Conservation (phyloP, 2,797 vertebrate species). For the Micrastur ruficollis region DNA sequence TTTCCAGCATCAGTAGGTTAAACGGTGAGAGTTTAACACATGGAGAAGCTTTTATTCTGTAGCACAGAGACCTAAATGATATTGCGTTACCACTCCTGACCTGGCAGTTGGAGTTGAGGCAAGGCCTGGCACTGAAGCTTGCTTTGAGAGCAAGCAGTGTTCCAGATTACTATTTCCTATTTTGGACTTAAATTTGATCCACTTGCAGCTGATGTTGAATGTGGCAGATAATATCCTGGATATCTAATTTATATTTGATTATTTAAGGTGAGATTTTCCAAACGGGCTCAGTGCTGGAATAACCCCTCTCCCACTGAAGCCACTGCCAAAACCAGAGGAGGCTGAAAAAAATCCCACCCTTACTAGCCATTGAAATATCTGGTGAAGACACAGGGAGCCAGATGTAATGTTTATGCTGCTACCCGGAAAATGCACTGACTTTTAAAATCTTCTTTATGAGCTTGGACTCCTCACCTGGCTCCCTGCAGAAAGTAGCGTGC, state of each 20-base stretch:
- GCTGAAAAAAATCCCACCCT: not conserved
- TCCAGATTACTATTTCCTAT: slow-evolving; percentile 38
- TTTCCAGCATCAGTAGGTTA: slow-evolving; percentile 15
- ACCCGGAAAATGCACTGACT: not conserved
- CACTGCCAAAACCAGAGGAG: not conserved
- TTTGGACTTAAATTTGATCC: slow-evolving; percentile 14
- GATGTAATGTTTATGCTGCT: not conserved
- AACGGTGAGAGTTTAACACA: slow-evolving; percentile 1
- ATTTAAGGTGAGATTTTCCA: slow-evolving; percentile 37
- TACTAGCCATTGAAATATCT: not conserved
- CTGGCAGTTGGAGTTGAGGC: slow-evolving; percentile 5
- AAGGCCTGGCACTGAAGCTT: not conserved
- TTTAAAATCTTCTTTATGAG: not conserved
- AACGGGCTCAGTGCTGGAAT: not conserved
- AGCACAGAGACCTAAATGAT: not conserved
- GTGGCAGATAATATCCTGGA: not conserved
- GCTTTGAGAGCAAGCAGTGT: not conserved
- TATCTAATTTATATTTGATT: slow-evolving; percentile 30
- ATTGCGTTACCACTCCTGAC: not conserved
- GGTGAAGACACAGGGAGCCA: not conserved
- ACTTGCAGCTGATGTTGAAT: slow-evolving; percentile 1
- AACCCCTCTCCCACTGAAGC: not conserved
- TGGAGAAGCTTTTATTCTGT: slow-evolving; percentile 33
- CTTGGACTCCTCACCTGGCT: not conserved
- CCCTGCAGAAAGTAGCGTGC: not conserved